Conservation (phyloP, 2,888 invertebrate species). For the Tryphoninae sp. region DNA sequence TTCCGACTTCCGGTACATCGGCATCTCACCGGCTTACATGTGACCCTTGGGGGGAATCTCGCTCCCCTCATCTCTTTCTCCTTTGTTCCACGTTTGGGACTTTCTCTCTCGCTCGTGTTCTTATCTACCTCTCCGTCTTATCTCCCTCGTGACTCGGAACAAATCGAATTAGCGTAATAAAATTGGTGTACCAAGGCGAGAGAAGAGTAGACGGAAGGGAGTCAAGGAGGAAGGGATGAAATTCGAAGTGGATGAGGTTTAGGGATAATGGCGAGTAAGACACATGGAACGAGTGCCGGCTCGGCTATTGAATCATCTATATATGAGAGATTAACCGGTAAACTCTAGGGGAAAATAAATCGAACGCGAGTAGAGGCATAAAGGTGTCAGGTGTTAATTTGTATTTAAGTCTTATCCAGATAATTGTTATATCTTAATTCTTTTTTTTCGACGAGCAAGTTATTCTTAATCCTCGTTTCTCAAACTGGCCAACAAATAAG, state of each 20-base stretch:
- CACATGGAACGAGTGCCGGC: background rate
- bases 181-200: constrained; percentile 61
- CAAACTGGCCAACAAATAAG: too few relatives aligned
- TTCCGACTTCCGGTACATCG: constrained; percentile 24
- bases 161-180: constrained; percentile 73
- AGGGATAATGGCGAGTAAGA: constrained; percentile 12
- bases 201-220: background rate
- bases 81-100: background rate
- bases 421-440: background rate
- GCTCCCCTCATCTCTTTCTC: background rate
- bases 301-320: too few relatives aligned
- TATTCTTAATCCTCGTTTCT: background rate
- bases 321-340: background rate
- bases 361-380: too few relatives aligned
- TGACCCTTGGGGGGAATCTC: constrained; percentile 26
- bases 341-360: background rate
- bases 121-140: background rate
- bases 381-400: background rate
- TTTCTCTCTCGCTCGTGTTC: background rate
- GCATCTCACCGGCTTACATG: constrained; percentile 17
- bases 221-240: too few relatives aligned
- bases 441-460: background rate
- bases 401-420: background rate
- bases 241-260: constrained; percentile 12
- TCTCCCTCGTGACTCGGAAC: constrained; percentile 19